A percentile compares a stretch with the other conserved stretches of the same genome.
These are phyloP conservation scores for Lagria hirta DNA, from an alignment of 2,888 invertebrate genomes.

Conservation along the genomic window DNA sequence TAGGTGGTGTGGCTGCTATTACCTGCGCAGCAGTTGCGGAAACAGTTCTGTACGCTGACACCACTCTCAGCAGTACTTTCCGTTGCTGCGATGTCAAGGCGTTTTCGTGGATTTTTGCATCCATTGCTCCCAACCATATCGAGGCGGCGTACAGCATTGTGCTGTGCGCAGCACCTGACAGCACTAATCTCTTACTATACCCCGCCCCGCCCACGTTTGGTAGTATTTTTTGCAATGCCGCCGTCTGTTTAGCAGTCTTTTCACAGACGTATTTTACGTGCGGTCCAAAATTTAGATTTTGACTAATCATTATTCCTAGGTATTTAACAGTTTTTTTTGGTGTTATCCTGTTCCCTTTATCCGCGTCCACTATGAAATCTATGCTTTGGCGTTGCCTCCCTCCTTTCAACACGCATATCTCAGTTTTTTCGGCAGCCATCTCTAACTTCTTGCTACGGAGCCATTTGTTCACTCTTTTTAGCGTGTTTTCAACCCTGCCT, in stretches of 20 bases:
- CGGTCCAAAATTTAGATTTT: background rate
- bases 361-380: background rate
- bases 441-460: background rate
- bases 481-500: background rate
- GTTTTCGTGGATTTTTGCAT: no score
- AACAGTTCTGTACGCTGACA: no score
- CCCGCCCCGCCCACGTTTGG: no score
- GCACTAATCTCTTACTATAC: background rate
- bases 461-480: background rate
- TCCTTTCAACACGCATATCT: background rate
- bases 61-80: no score
- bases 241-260: background rate
- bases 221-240: background rate
- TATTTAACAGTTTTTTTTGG: no score
- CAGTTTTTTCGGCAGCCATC: background rate
- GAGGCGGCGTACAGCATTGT: no score
- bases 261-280: background rate
- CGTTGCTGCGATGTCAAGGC: no score
- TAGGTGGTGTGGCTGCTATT: no score
- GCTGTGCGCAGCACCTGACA: background rate
- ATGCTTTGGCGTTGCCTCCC: background rate
- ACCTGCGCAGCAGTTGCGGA: no score
- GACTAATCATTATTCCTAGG: constrained; percentile 1
- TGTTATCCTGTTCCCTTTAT: background rate
- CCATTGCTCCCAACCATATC: background rate